Evolutionary conservation across 1,140 invertebrate genomes (phyloP).

Genomic region (Euglossa dilemma): DNA sequence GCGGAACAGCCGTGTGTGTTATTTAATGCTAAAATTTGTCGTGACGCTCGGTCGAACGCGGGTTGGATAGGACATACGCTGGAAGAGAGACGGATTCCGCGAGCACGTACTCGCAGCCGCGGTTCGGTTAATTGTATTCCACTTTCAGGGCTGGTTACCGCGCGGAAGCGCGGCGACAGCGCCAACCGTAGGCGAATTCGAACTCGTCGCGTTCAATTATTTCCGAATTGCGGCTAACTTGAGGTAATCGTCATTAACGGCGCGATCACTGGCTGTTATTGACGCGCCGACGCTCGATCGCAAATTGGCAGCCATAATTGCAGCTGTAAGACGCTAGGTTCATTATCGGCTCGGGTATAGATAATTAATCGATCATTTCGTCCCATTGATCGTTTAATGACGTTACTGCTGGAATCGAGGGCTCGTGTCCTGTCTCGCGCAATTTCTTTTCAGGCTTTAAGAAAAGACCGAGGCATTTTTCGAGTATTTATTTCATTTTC

Average conservation of each 20-base stretch:
- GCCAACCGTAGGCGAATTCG: slow-evolving; percentile 42
- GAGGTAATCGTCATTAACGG: slow-evolving; percentile 59
- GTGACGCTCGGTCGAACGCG: not conserved
- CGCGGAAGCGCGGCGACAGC: slow-evolving; percentile 44
- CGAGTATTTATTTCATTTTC: too few species aligned
- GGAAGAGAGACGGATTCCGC: not conserved
- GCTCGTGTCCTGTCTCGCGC: not conserved
- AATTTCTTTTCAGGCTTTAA: not conserved
- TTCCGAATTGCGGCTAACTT: slow-evolving; percentile 56
- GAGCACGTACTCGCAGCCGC: slow-evolving; percentile 1
- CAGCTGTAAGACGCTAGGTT: slow-evolving; percentile 14
- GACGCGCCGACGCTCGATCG: not conserved
- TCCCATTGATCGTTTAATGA: not conserved
- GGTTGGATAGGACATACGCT: too few species aligned
- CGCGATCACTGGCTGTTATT: slow-evolving; percentile 42
- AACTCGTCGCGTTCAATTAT: slow-evolving; percentile 57
- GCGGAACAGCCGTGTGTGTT: slow-evolving; percentile 21
- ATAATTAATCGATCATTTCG: slow-evolving; percentile 12
- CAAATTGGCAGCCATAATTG: slow-evolving; percentile 2
- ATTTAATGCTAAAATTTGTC: slow-evolving; percentile 39
- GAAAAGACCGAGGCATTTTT: too few species aligned
- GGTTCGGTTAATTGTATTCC: slow-evolving; percentile 45
- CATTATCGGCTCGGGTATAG: not conserved
- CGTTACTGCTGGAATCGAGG: not conserved
- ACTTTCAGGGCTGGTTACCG: slow-evolving; percentile 34